Conservation (phyloP, 2,113 vertebrate genomes). For the Notarius quadriscutis region DNA sequence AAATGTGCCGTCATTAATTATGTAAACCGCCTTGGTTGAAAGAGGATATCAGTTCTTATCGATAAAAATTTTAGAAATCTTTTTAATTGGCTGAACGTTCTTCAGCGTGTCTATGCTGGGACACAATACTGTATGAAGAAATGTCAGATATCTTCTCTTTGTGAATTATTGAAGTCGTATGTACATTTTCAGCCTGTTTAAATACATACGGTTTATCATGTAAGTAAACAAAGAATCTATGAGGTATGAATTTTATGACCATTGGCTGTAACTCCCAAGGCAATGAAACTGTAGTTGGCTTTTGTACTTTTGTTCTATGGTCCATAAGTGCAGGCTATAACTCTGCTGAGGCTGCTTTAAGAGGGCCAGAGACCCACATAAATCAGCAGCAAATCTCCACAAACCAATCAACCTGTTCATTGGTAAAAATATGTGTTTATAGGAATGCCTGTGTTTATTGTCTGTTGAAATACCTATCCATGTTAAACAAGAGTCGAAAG, state of each 20-base stretch:
- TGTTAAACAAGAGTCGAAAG: constrained; percentile 53
- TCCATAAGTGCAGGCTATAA: constrained; percentile 17
- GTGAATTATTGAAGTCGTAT: not conserved
- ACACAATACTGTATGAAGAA: not conserved
- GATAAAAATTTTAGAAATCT: not conserved
- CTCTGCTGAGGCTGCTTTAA: constrained; percentile 19
- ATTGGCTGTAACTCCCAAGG: not conserved
- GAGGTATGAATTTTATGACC: not conserved
- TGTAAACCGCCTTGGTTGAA: constrained; percentile 30
- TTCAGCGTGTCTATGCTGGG: not conserved
- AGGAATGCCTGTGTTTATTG: not conserved
- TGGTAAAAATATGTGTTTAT: constrained; percentile 7
- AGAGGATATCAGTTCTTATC: not conserved
- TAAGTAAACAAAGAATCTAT: not conserved
- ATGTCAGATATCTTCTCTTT: not conserved
- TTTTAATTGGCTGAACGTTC: not conserved
- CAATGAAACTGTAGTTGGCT: not conserved
- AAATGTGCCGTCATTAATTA: constrained; percentile 73
- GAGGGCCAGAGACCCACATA: constrained; percentile 2
- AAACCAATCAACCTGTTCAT: constrained; percentile 2
- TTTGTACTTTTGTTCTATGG: constrained; percentile 14
- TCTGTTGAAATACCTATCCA: constrained; percentile 3
- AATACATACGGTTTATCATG: not conserved
- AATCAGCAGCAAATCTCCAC: constrained; percentile 25
- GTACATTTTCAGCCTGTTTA: not conserved